Conservation (phyloP, 2,797 vertebrate genomes). For the Salarias fasciatus region DNA sequence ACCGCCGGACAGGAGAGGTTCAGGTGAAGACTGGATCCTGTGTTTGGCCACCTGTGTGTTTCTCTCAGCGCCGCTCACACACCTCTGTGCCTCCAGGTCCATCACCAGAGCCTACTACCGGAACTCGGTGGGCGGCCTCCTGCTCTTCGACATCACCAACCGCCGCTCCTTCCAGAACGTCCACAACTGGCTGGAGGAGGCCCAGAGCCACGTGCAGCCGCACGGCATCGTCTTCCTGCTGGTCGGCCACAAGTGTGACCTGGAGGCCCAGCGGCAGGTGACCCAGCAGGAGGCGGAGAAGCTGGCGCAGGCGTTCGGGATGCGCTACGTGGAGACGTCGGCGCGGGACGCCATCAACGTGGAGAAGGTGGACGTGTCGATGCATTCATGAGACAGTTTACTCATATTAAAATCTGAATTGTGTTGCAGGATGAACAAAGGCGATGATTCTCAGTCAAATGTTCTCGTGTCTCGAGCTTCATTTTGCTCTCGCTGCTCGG, state of each 20-base stretch:
- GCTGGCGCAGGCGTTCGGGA: slow-evolving; percentile 88
- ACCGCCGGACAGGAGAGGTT: slow-evolving; percentile 93
- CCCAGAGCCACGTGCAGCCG: slow-evolving; percentile 95
- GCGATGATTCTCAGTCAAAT: no score
- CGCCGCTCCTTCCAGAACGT: slow-evolving; percentile 98
- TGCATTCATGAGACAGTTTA: no score
- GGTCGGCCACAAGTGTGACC: slow-evolving; percentile 98
- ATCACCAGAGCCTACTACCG: slow-evolving; percentile 99
- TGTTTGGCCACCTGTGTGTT: no score
- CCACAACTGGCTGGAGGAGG: slow-evolving; percentile 98
- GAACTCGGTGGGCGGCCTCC: slow-evolving; percentile 97
- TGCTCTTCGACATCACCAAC: slow-evolving; percentile 98
- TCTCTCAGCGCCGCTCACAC: not conserved
- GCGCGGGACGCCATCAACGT: slow-evolving; percentile 92
- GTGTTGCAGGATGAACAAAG: not conserved
- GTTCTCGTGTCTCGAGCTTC: not conserved
- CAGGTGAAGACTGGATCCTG: slow-evolving; percentile 79
- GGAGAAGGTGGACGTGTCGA: slow-evolving; percentile 79
- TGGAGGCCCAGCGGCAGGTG: slow-evolving; percentile 91
- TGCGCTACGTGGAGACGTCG: slow-evolving; percentile 92
- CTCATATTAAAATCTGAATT: no score
- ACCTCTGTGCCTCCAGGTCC: slow-evolving; percentile 80
- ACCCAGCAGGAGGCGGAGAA: slow-evolving; percentile 91
- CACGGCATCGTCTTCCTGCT: slow-evolving; percentile 98
- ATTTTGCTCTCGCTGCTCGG: not conserved